Evolutionary conservation across 1,140 invertebrate species (phyloP), one percentile per base, ranked within the genome.

Genomic region (Drusus annulatus): DNA sequence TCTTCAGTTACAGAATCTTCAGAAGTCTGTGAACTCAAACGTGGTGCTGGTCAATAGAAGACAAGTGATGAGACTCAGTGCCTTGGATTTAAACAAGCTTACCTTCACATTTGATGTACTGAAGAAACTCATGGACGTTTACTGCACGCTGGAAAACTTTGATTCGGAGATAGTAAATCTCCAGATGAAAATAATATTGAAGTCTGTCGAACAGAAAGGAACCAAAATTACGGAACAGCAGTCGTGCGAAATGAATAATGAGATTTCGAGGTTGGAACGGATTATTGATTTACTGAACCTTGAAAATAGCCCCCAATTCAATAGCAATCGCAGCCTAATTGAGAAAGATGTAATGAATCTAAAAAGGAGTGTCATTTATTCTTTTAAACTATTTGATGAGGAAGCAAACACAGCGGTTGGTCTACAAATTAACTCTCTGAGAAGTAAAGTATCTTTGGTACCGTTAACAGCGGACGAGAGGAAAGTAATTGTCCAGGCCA

Each of bases 401-500:
- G 58, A 28, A 6, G 51, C 54, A 52, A 58, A 60, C 25, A 51
- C 56, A 19, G 45, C 45, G 25, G 73, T 76, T n/a, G 13, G 51
- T 7, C 13, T 74, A 7, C 0, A 75, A 19, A 8, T 65, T 13
- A 60, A 56, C 16, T 52, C 21, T 8, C 5, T 62, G 4, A 36
- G 51, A 19, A 6, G 31, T 3, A 10, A 13, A 0, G 16, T 21
- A 74, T 10, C 13, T 36, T n/a, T 81, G 5, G 80, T 84, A 6
- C 80, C 81, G 21, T 86, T 93, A 3, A 89, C 86, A 5, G 89
- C 92, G 17, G 76, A 86, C 56, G 94, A 95, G 86, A 87, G 87
- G 75, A 81, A 87, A 51, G 83, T 91, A 85, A 92, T 95, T 71
- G 87, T 94, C 0, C 85, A 88, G 85, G 94, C 93, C 0, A 91